Evolutionary conservation across 1,140 invertebrate species (phyloP).

Genomic region (Trichoplusia ni): DNA sequence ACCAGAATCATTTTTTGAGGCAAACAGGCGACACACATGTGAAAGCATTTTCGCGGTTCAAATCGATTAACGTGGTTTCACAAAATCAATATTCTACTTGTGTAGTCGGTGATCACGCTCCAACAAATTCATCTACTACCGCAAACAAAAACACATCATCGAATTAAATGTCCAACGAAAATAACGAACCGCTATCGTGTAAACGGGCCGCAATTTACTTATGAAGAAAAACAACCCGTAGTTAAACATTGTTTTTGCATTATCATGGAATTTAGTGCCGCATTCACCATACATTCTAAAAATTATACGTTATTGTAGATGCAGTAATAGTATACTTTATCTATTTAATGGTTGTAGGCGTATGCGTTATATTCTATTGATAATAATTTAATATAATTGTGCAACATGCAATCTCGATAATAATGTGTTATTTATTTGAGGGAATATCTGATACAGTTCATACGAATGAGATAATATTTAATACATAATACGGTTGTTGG

Average conservation of each 20-base stretch:
- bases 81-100: conserved; percentile 5
- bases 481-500: too few relatives aligned
- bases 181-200: conserved; percentile 2
- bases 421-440: too few relatives aligned
- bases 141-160: conserved; percentile 10
- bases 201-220: neutral
- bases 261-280: conserved; percentile 36
- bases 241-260: conserved; percentile 31
- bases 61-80: too few relatives aligned
- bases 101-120: conserved; percentile 8
- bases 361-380: neutral
- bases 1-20: too few relatives aligned
- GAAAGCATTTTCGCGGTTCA: too few relatives aligned
- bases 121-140: neutral
- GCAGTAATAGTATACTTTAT: conserved; percentile 11
- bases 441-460: too few relatives aligned
- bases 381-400: conserved; percentile 2
- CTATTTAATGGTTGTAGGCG: conserved; percentile 17
- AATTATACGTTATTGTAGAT: conserved; percentile 11
- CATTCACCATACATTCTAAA: conserved; percentile 8
- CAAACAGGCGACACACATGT: too few relatives aligned
- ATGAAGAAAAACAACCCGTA: neutral
- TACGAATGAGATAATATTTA: too few relatives aligned
- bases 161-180: conserved; percentile 1
- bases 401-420: neutral